These are phyloP conservation scores for Galerucella pusilla DNA, from an alignment of 2,888 invertebrate species.

Conservation along the genomic window DNA sequence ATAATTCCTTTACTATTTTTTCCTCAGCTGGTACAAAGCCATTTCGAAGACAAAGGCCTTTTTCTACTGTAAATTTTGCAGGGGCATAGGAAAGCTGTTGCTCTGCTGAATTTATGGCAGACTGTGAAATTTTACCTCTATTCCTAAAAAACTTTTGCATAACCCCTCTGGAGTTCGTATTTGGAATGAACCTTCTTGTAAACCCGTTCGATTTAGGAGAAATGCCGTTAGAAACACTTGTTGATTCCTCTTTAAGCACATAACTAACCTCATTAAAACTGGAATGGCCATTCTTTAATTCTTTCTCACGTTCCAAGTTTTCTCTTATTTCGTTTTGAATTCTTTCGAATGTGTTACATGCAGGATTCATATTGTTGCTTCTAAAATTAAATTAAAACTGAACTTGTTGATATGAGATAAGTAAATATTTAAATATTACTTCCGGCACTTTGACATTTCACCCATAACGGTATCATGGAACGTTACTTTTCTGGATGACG, in stretches of 20 bases:
- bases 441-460: conserved; percentile 23
- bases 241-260: conserved; percentile 25
- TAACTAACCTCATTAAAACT: conserved; percentile 37
- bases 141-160: conserved; percentile 89
- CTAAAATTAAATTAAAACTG: not conserved
- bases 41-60: conserved; percentile 74
- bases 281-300: conserved; percentile 72
- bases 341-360: conserved; percentile 72
- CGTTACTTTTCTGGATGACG: not conserved
- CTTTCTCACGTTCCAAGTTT: conserved; percentile 85
- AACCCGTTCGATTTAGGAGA: conserved; percentile 63
- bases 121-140: conserved; percentile 74
- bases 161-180: conserved; percentile 71
- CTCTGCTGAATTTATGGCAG: conserved; percentile 51
- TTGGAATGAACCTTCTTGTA: conserved; percentile 73
- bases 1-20: conserved; percentile 80
- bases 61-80: conserved; percentile 61
- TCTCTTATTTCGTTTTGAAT: conserved; percentile 92
- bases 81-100: conserved; percentile 55
- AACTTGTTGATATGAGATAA: conserved; percentile 4
- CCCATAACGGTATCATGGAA: conserved; percentile 6
- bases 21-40: conserved; percentile 88
- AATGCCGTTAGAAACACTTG: conserved; percentile 34
- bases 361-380: conserved; percentile 30
- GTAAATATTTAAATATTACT: conserved; percentile 17